Evolutionary conservation across 2,113 vertebrate species (phyloP).

Genomic region (Embiotoca jacksoni): DNA sequence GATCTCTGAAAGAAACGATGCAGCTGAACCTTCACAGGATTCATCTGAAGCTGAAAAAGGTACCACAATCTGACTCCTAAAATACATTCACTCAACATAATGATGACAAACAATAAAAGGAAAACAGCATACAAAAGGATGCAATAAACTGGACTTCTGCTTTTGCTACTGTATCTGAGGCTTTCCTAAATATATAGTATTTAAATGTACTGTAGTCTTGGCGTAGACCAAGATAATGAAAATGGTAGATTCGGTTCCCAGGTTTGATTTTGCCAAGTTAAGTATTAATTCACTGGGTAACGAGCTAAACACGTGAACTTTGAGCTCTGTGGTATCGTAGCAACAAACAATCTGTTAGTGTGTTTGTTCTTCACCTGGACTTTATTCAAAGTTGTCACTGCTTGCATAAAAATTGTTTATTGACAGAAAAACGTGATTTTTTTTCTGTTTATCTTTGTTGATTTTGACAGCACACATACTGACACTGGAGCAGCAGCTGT

Average conservation of each 20-base stretch:
- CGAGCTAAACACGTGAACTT: neutral
- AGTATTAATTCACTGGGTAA: too few species aligned
- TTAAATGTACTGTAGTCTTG: too few species aligned
- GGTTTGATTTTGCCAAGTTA: too few species aligned
- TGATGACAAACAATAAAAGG: neutral
- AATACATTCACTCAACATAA: neutral
- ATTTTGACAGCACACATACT: conserved; percentile 53
- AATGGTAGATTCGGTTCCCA: neutral
- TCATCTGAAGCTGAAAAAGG: conserved; percentile 69
- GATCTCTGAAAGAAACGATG: conserved; percentile 61
- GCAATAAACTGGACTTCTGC: too few species aligned
- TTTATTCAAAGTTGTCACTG: neutral
- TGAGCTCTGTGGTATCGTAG: conserved; percentile 15
- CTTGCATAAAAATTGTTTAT: neutral
- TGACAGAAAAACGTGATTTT: too few species aligned
- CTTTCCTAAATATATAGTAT: too few species aligned
- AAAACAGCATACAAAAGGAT: too few species aligned
- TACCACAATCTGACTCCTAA: conserved; percentile 41
- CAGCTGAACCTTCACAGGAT: conserved; percentile 47
- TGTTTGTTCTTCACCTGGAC: neutral
- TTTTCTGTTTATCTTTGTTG: neutral
- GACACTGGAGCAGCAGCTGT: conserved; percentile 75
- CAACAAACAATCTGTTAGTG: neutral
- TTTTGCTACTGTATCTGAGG: too few species aligned
- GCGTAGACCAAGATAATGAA: neutral